Base-by-base conservation (phyloP, 2,888 invertebrate species). In the Entomobrya proxima region DNA sequence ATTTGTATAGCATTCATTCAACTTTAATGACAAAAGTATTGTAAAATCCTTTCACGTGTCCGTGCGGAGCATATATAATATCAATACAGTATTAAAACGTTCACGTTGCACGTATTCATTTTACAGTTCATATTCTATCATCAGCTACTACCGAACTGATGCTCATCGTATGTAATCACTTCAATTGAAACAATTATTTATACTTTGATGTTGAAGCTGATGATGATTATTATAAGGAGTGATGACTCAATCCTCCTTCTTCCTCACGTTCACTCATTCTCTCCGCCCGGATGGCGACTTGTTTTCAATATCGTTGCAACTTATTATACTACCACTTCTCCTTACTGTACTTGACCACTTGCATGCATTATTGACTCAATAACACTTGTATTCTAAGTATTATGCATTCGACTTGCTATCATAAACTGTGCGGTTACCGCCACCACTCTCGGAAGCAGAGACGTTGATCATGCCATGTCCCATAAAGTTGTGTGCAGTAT, bases 181-280 rank as follows among this genome's bases (percentile, higher is more conserved):
- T 82, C 82, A 82, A 82, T 82, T 82, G 82, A 82, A 82, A 75
- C 75, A 82, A 82, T 82, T 82, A 82, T 75, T 82, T 82, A 82
- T 82, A 75, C 82, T 82, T 74, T 64, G 50, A 30, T 64, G 75
- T 9, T 82, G 61, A 55, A 27, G 44, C 21, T 55, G 74, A 27
- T 81, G 72, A 52, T 81, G 74, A 55, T 55, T 72, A 81, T 74
- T 58, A n/a, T n/a, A 75, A 24, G 81, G 44, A 50, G 74, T 81
- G 81, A 82, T 82, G 82, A 82, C 82, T 82, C 82, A 82, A 82
- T 82, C 82, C 74, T 75, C 82, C 64, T 75, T 35, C 75, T 64
- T 75, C 64, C 72, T 72, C 72, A 69, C 80, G 52, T 72, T 69
- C 24, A 52, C 69, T 61, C 74, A 61, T 81, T 81, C 80, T 3